These are phyloP conservation scores for Heliconius congener DNA, from an alignment of 1,140 invertebrate species.

Conservation along the genomic window DNA sequence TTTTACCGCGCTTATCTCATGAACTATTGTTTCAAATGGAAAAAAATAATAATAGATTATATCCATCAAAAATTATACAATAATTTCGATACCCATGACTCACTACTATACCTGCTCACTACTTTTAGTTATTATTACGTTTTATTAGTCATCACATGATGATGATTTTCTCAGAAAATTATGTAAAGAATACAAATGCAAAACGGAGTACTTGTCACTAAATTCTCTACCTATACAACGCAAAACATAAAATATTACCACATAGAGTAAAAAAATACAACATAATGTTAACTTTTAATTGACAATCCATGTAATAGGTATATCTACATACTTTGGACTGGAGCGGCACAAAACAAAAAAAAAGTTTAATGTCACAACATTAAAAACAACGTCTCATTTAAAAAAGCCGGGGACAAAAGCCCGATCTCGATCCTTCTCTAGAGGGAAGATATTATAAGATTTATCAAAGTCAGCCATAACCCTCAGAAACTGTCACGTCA, in stretches of 20 bases:
- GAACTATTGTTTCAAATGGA: too few species aligned
- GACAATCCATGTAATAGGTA: background rate
- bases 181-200: background rate
- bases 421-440: slow-evolving; percentile 15
- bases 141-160: too few species aligned
- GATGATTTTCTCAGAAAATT: too few species aligned
- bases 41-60: too few species aligned
- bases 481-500: slow-evolving; percentile 40
- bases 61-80: too few species aligned
- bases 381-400: slow-evolving; percentile 30
- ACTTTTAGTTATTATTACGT: too few species aligned
- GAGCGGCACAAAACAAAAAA: slow-evolving; percentile 1
- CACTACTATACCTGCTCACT: too few species aligned
- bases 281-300: slow-evolving; percentile 3
- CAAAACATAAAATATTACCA: background rate
- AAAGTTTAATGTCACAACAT: slow-evolving; percentile 22
- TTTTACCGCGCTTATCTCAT: too few species aligned
- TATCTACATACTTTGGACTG: background rate
- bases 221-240: background rate
- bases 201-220: background rate
- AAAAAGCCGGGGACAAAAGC: slow-evolving; percentile 25
- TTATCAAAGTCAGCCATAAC: slow-evolving; percentile 46
- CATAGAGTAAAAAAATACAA: background rate
- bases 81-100: too few species aligned
- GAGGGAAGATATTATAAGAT: slow-evolving; percentile 42